Evolutionary conservation across 2,888 invertebrate genomes (phyloP).

Genomic region (Cephonodes hylas): DNA sequence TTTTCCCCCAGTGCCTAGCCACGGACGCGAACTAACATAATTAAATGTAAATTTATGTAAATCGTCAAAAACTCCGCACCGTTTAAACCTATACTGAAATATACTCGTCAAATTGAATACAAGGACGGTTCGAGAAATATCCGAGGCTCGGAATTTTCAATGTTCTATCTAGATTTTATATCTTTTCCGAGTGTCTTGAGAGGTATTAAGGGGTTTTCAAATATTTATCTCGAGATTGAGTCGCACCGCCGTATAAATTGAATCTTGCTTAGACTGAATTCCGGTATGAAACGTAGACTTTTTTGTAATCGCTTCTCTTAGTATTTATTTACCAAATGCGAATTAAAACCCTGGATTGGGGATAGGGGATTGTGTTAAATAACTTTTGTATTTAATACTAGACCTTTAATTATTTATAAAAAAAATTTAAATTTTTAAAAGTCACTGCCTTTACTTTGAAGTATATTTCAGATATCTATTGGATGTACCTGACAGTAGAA

Average conservation of each 20-base stretch:
- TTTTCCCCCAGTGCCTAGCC: not conserved
- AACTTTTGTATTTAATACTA: no score
- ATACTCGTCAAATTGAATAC: slow-evolving; percentile 41
- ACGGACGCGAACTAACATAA: slow-evolving; percentile 30
- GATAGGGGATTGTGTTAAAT: no score
- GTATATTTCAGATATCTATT: no score
- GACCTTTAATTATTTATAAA: no score
- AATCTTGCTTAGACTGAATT: not conserved
- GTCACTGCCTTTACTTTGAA: no score
- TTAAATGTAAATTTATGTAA: slow-evolving; percentile 56
- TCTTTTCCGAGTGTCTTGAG: slow-evolving; percentile 7
- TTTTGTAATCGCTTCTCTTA: not conserved
- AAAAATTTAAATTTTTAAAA: no score
- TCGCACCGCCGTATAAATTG: not conserved
- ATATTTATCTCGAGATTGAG: slow-evolving; percentile 3
- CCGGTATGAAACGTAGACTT: not conserved
- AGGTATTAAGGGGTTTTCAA: slow-evolving; percentile 10
- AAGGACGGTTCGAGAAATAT: slow-evolving; percentile 32
- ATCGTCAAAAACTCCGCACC: slow-evolving; percentile 37
- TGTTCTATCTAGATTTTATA: slow-evolving; percentile 22
- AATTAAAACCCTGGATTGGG: no score
- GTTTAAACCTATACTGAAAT: slow-evolving; percentile 26
- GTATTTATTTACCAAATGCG: not conserved
- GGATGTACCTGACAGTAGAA: no score
- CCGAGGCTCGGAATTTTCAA: slow-evolving; percentile 39